Percentiles rank a stretch among this genome's conserved stretches.
phyloP scores from a whole-genome alignment of 2,888 invertebrate genomes.

The Leptinotarsa peninsularis region DNA sequence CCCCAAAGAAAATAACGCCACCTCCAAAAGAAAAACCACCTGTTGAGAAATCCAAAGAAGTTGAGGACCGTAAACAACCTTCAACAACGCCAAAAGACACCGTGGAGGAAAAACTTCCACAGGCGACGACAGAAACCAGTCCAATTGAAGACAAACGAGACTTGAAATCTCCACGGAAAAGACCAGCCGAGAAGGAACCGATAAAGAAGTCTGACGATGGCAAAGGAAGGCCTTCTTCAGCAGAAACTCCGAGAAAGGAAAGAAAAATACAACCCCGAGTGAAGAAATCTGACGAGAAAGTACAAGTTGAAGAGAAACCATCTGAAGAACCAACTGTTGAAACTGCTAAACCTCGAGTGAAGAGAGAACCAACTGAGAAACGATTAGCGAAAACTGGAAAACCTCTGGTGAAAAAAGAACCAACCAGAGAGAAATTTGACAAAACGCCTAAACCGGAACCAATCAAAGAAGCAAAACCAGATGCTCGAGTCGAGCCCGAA shows the following conservation, averaged over 20 bases:
- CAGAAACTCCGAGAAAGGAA: constrained; percentile 9
- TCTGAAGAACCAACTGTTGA: background rate
- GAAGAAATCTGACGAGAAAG: background rate
- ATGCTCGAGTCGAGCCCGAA: background rate
- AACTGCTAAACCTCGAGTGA: background rate
- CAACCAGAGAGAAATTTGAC: background rate
- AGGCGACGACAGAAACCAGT: background rate
- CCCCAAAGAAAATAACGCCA: background rate
- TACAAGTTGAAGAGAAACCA: background rate
- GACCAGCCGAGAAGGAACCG: constrained; percentile 3
- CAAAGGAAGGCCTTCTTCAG: constrained; percentile 7
- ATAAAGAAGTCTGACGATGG: constrained; percentile 5
- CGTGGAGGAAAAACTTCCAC: background rate
- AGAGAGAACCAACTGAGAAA: constrained; percentile 2
- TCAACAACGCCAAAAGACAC: too few species aligned
- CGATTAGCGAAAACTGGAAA: background rate
- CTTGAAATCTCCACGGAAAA: constrained; percentile 2
- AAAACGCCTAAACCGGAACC: background rate
- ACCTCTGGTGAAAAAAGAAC: background rate
- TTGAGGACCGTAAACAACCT: background rate
- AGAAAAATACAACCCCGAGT: background rate
- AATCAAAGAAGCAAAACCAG: background rate
- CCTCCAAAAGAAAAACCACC: background rate
- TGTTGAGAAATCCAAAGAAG: background rate
- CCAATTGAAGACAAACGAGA: background rate